Conservation (phyloP, 1,140 invertebrate genomes). For the Muscidifurax raptorellus region DNA sequence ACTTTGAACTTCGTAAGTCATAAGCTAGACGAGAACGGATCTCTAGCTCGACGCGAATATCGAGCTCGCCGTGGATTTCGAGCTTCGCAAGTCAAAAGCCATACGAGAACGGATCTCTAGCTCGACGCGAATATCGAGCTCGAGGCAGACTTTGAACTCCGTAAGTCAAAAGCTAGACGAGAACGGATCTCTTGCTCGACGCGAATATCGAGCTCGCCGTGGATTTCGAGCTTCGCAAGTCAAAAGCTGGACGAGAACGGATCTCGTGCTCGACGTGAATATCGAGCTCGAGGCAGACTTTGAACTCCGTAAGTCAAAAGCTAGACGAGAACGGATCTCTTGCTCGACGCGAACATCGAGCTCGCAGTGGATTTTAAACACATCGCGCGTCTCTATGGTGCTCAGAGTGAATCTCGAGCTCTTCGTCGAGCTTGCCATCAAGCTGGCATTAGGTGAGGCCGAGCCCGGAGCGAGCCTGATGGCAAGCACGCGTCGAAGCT, state of each 20-base stretch:
- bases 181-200: not conserved
- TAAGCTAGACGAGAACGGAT: not conserved
- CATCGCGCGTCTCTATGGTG: slow-evolving; percentile 9
- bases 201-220: not conserved
- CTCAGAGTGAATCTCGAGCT: not conserved
- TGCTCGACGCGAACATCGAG: no score
- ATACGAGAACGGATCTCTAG: not conserved
- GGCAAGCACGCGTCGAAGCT: slow-evolving; percentile 12
- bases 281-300: no score
- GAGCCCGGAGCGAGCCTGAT: slow-evolving; percentile 8
- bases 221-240: no score
- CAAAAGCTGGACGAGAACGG: no score
- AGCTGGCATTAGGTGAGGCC: not conserved
- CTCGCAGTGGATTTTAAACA: not conserved
- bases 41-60: not conserved
- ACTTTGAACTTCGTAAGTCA: no score
- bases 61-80: not conserved
- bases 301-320: no score
- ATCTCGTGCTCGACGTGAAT: no score
- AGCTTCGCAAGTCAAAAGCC: not conserved
- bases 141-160: no score
- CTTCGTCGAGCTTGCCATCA: not conserved
- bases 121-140: not conserved
- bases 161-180: not conserved
- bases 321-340: no score